Evolutionary conservation across 2,888 invertebrate species (phyloP).

Genomic region (Nemoura dubitans): DNA sequence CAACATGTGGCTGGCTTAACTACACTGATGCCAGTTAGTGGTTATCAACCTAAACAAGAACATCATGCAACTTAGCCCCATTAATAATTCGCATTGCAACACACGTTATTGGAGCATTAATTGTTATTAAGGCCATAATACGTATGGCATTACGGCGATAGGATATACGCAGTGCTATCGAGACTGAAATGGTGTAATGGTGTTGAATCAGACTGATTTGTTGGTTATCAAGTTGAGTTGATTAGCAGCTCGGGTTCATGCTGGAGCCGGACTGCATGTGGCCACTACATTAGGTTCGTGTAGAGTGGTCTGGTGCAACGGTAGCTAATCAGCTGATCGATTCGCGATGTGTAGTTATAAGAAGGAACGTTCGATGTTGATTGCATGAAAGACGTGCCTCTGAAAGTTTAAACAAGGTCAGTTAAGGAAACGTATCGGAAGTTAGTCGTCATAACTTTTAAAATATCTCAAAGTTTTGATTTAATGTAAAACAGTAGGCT

Average conservation of each 20-base stretch:
- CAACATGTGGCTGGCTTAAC: slow-evolving; percentile 27
- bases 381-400: not conserved
- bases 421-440: not conserved
- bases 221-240: not conserved
- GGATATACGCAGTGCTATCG: not conserved
- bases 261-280: not conserved
- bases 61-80: slow-evolving; percentile 27
- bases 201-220: not conserved
- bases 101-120: not conserved
- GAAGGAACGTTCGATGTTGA: not conserved
- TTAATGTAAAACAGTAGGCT: too few species aligned
- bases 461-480: too few species aligned
- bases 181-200: not conserved
- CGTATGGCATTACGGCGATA: slow-evolving; percentile 12
- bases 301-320: not conserved
- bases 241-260: not conserved
- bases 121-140: slow-evolving; percentile 13
- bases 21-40: slow-evolving; percentile 17
- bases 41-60: slow-evolving; percentile 26
- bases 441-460: too few species aligned
- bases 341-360: not conserved
- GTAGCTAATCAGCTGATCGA: not conserved
- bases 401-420: not conserved
- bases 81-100: slow-evolving; percentile 10
- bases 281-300: not conserved